Evolutionary conservation across 2,888 invertebrate species (phyloP), one percentile per base, ranked within the genome.

Genomic region (Cecidostiba fungosa): DNA sequence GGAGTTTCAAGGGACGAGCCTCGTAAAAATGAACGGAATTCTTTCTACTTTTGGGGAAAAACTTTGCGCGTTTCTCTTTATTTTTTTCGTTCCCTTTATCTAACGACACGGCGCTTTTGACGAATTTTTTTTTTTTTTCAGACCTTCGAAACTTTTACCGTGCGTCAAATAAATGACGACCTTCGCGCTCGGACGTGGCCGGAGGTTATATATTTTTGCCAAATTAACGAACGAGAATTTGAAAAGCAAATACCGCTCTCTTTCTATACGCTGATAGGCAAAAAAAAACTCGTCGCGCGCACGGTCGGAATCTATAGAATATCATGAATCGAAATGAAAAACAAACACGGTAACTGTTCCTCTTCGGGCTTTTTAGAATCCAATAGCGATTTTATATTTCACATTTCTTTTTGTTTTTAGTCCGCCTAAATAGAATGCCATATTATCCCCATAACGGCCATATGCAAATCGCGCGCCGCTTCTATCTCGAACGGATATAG

Each of bases 21-120:
- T 66, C 66, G 29, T 29, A 66, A 66, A 66, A 66, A 29, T 66
- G 66, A 66, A 66, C 16, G 14, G 29, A 66, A 66, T 66, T 66
- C 66, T 66, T 66, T 66, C 29, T 66, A 14, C 26, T 66, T 66
- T 66, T 14, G 26, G 16, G 29, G 14, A 29, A 29, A 66, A 29
- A 66, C 66, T 59, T 19, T 59, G 66, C 16, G 14, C 66, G 14
- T 54, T n/a, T 54, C 14, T 66, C 23, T 66, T 10, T 66, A 1
- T 1, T 8, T n/a, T 59, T 23, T 26, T n/a, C 6, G 8, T 23
- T n/a, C 6, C 54, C 19, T 59, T 6, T n/a, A 19, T n/a, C 2
- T 5, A 6, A n/a, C 3, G 54, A 50, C 39, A 43, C 39, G 39
- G 50, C 50, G 50, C 4, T 59, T 59, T 8, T 59, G 54, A 59